A percentile compares a stretch with the other conserved stretches of the same genome.
Evolutionary conservation across 2,797 vertebrate genomes (phyloP).

Genomic region (Sparus aurata): DNA sequence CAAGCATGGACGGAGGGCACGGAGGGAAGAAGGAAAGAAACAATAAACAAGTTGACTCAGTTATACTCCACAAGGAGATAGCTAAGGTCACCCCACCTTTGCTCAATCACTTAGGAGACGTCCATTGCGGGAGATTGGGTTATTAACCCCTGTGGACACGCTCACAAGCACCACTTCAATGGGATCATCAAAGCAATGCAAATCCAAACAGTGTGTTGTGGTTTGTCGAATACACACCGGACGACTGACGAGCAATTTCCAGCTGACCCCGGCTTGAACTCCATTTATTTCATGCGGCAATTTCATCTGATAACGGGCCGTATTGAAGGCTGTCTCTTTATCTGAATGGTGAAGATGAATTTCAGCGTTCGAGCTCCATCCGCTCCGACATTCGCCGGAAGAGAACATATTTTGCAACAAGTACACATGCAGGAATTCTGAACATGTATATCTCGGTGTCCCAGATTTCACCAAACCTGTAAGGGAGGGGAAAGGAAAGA

Average conservation of each 20-base stretch:
- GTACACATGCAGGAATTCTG: conserved; percentile 67
- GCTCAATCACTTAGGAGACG: conserved; percentile 68
- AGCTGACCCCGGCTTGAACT: conserved; percentile 48
- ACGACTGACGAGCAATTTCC: conserved; percentile 37
- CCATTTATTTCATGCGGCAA: conserved; percentile 31
- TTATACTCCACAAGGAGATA: conserved; percentile 69
- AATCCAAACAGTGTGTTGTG: conserved; percentile 52
- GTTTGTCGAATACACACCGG: conserved; percentile 33
- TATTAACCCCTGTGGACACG: conserved; percentile 70
- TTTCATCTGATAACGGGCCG: conserved; percentile 31
- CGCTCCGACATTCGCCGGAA: conserved; percentile 32
- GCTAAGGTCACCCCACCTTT: conserved; percentile 73
- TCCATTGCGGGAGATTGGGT: conserved; percentile 62
- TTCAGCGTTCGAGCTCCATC: conserved; percentile 35
- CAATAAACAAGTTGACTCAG: conserved; percentile 75
- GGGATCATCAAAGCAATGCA: conserved; percentile 55
- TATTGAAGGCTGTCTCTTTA: conserved; percentile 3
- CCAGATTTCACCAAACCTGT: conserved; percentile 78
- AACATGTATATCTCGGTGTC: conserved; percentile 72
- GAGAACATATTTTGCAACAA: conserved; percentile 56
- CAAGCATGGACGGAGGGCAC: conserved; percentile 60
- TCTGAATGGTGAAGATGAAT: conserved; percentile 42
- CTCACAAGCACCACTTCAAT: conserved; percentile 44
- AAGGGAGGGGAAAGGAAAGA: conserved; percentile 48
- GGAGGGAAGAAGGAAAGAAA: conserved; percentile 56